These are phyloP conservation scores for Erannis defoliaria DNA, from an alignment of 2,888 invertebrate genomes.

Conservation along the genomic window DNA sequence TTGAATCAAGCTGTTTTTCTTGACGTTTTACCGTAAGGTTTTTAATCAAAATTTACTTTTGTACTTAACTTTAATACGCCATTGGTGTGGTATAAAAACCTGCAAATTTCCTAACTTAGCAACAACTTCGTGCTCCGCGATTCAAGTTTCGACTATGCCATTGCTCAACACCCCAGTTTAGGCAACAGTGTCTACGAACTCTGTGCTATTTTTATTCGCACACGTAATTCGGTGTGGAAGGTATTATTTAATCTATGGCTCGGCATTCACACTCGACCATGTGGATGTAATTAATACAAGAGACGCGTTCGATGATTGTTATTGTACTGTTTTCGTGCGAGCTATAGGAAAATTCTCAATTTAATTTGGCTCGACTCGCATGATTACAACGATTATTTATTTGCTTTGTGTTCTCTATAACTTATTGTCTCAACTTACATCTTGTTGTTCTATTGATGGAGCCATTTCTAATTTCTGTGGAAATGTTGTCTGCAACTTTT, in stretches of 20 bases:
- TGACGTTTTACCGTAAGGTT: background rate
- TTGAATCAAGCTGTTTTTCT: background rate
- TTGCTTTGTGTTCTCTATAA: background rate
- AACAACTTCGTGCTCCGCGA: conserved; percentile 7
- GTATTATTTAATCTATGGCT: conserved; percentile 4
- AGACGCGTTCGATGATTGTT: conserved; percentile 6
- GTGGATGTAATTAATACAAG: conserved; percentile 7
- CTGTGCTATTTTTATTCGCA: conserved; percentile 17
- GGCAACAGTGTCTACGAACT: conserved; percentile 22
- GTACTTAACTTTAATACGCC: background rate
- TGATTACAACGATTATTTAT: background rate
- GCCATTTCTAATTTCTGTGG: too few relatives aligned
- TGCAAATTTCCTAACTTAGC: conserved; percentile 11
- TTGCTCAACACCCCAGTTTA: conserved; percentile 14
- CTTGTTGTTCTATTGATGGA: too few relatives aligned
- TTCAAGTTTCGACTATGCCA: conserved; percentile 9
- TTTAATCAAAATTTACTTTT: background rate
- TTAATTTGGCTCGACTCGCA: conserved; percentile 6
- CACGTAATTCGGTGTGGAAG: conserved; percentile 8
- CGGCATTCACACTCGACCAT: conserved; percentile 12
- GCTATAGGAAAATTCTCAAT: conserved; percentile 12
- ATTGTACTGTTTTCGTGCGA: conserved; percentile 10
- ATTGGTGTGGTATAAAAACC: conserved; percentile 1
- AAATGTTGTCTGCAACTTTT: too few relatives aligned
- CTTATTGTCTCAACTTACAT: background rate